Evolutionary conservation across 2,797 vertebrate genomes (phyloP), one percentile per base, ranked within the genome.

Genomic region (Avahi laniger): DNA sequence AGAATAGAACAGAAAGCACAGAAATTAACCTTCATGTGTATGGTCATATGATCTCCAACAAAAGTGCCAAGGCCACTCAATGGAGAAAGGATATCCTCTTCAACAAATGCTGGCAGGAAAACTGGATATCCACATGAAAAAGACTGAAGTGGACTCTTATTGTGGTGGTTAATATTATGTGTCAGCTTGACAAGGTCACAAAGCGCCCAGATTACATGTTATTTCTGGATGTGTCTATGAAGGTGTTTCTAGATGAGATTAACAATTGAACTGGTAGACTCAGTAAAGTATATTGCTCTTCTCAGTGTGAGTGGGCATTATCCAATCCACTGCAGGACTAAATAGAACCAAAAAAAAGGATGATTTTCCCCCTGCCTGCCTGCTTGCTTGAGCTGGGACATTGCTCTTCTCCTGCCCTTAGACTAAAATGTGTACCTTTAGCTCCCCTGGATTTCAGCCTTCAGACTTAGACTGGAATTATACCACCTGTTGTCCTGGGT

Each of bases 351-450:
- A 30, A n/a, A 65, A 6, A 14, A 48, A 75, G 4, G 20, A 5
- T n/a, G 2, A 5, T 4, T 12, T 9, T 10, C 28, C 3, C 2
- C 7, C 6, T 30, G 33, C 7, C 5, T 67, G 10, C 10, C 22
- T 30, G 15, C 65, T 5, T 46, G 38, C 12, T 54, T 73, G 33
- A 75, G 38, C 50, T 76, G 24, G 12, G 14, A 41, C 41, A 54
- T 54, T 7, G 0, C 7, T 35, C 24, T 46, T 33, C 20, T 50
- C 13, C 9, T 22, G 2, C 22, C 33, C 22, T 75, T 48, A 10
- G 26, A 30, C 52, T 80, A 18, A 41, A 52, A 41, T 38, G 28
- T 80, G 28, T 5, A 41, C 50, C 22, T 15, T 5, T 28, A 30
- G 28, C 38, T 59, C 38, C 57, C 13, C 30, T 54, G 33, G 20